These are phyloP conservation scores for Xiphophorus maculatus DNA, from an alignment of 2,113 vertebrate species.

Conservation along the genomic window DNA sequence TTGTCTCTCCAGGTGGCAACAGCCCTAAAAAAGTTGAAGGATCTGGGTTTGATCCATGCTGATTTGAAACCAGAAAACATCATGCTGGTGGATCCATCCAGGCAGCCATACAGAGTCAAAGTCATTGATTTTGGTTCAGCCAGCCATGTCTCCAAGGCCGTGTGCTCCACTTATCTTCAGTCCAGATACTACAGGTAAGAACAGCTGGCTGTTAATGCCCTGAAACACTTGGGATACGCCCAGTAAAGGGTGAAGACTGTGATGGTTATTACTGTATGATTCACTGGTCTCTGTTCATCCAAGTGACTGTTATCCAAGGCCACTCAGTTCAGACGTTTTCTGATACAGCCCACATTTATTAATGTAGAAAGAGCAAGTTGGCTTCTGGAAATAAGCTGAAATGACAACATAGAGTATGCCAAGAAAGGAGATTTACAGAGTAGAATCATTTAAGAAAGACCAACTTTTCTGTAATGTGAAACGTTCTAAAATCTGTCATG, in stretches of 20 bases:
- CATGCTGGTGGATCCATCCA: slow-evolving; percentile 97
- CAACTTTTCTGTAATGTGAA: slow-evolving; percentile 14
- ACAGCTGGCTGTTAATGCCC: background rate
- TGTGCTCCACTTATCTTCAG: slow-evolving; percentile 97
- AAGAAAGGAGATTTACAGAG: background rate
- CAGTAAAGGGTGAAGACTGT: background rate
- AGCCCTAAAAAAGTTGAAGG: slow-evolving; percentile 97
- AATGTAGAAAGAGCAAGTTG: background rate
- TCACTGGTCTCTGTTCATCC: background rate
- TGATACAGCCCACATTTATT: background rate
- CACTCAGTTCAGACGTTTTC: too few relatives aligned
- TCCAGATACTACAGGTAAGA: slow-evolving; percentile 97
- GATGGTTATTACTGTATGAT: background rate
- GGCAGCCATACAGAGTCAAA: slow-evolving; percentile 96
- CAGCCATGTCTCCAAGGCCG: slow-evolving; percentile 97
- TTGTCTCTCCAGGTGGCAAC: slow-evolving; percentile 83
- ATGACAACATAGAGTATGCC: slow-evolving; percentile 19
- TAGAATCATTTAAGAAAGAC: slow-evolving; percentile 5
- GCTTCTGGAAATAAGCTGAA: background rate
- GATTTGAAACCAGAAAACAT: slow-evolving; percentile 99
- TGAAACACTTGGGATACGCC: background rate
- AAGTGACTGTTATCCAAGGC: background rate
- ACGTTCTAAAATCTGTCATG: slow-evolving; percentile 14
- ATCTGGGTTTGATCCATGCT: slow-evolving; percentile 96
- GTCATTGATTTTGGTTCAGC: slow-evolving; percentile 98